phyloP scores from a whole-genome alignment of 1,140 invertebrate genomes.

The Arctopsyche grandis region DNA sequence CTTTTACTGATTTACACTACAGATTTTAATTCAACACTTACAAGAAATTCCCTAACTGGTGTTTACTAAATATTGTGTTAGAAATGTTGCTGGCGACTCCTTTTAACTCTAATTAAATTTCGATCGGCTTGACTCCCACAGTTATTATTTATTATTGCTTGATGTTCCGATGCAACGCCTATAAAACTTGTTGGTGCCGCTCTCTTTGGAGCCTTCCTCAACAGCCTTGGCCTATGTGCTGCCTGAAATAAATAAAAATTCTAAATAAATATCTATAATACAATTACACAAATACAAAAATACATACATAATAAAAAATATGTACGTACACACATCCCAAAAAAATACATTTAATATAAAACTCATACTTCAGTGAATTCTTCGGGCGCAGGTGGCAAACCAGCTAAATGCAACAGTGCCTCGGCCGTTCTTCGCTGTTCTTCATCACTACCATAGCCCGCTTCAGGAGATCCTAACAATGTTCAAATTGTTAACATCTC shows the following conservation, averaged over 20 bases:
- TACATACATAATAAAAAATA: neutral
- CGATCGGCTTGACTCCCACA: constrained; percentile 38
- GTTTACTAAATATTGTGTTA: constrained; percentile 30
- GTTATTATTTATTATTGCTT: constrained; percentile 45
- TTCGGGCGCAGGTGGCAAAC: constrained; percentile 30
- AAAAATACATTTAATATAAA: neutral
- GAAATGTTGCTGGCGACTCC: constrained; percentile 43
- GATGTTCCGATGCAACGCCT: constrained; percentile 6
- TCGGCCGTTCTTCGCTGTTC: constrained; percentile 52
- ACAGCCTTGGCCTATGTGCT: constrained; percentile 43
- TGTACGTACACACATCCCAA: neutral
- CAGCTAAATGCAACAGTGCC: constrained; percentile 49
- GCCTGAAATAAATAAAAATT: constrained; percentile 24
- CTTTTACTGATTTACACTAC: neutral
- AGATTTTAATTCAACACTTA: neutral
- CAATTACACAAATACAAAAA: neutral
- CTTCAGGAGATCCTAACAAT: constrained; percentile 49
- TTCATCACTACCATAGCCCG: constrained; percentile 51
- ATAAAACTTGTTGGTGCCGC: constrained; percentile 4
- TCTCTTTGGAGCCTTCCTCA: constrained; percentile 46
- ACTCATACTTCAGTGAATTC: neutral
- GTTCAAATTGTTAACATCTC: neutral
- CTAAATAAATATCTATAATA: constrained; percentile 10
- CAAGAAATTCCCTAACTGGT: neutral
- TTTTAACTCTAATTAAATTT: constrained; percentile 43